Percentiles rank a stretch among this genome's conserved stretches.
These are phyloP conservation scores for Gastrophryne carolinensis DNA, from an alignment of 2,797 vertebrate species.

Conservation along the genomic window DNA sequence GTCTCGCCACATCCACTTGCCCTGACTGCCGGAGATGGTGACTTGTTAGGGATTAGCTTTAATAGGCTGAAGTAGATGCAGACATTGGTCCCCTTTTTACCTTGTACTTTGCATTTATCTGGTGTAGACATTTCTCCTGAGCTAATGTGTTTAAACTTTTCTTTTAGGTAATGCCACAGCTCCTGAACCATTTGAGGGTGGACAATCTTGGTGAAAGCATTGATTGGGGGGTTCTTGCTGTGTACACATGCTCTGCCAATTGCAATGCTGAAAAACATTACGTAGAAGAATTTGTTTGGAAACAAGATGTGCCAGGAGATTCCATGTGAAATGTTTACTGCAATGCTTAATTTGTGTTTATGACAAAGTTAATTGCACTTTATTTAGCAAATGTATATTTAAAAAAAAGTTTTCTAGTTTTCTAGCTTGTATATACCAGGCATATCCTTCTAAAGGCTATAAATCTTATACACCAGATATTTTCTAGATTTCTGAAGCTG, in stretches of 20 bases:
- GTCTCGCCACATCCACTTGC: too few relatives aligned
- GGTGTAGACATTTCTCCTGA: too few relatives aligned
- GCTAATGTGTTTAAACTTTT: neutral
- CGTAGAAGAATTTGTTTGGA: conserved; percentile 88
- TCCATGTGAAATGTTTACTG: neutral
- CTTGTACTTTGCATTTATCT: too few relatives aligned
- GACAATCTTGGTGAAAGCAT: conserved; percentile 87
- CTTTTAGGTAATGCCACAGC: conserved; percentile 92
- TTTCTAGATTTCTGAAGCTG: too few relatives aligned
- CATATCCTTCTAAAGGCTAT: too few relatives aligned
- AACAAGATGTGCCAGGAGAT: conserved; percentile 79
- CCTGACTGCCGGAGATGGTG: too few relatives aligned
- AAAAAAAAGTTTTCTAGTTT: too few relatives aligned
- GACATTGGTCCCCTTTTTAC: too few relatives aligned
- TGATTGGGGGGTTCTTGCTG: conserved; percentile 87
- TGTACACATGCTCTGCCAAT: conserved; percentile 83
- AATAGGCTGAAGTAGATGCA: too few relatives aligned
- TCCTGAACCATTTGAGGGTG: conserved; percentile 85
- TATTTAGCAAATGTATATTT: neutral
- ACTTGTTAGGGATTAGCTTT: too few relatives aligned
- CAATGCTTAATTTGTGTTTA: neutral
- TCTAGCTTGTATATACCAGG: too few relatives aligned
- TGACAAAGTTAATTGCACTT: neutral
- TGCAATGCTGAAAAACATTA: conserved; percentile 66
- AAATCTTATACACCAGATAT: too few relatives aligned